Percentiles rank a stretch among this genome's conserved stretches.
These are phyloP conservation scores for Pogonocherus hispidulus DNA, from an alignment of 2,888 invertebrate genomes.

Conservation along the genomic window DNA sequence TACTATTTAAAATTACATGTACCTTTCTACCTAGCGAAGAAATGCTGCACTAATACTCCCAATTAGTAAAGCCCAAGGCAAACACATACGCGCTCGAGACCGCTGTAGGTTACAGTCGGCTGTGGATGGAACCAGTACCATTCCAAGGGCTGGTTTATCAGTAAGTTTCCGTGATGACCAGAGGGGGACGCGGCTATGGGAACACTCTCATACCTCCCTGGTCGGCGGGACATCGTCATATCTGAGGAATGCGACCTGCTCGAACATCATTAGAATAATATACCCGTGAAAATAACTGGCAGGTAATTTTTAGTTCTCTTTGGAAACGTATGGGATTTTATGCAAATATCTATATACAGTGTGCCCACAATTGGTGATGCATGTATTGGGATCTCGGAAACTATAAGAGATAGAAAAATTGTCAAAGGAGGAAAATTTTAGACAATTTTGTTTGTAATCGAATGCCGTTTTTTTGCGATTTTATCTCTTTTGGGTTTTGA, in stretches of 20 bases:
- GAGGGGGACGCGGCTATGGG: constrained; percentile 50
- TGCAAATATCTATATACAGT: too few species aligned
- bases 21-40: background rate
- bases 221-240: constrained; percentile 22
- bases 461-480: too few species aligned
- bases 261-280: constrained; percentile 10
- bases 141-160: constrained; percentile 17
- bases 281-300: background rate
- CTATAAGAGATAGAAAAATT: too few species aligned
- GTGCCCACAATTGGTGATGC: too few species aligned
- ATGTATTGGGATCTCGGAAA: too few species aligned
- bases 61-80: constrained; percentile 21
- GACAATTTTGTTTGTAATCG: too few species aligned
- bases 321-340: background rate
- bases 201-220: constrained; percentile 40
- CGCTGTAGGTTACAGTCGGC: too few species aligned
- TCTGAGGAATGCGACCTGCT: constrained; percentile 17
- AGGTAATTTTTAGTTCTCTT: background rate
- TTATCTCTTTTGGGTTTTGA: too few species aligned
- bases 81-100: constrained; percentile 15
- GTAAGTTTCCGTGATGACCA: constrained; percentile 51
- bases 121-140: constrained; percentile 10
- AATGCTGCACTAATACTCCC: background rate
- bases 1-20: background rate
- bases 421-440: too few species aligned